Base-by-base conservation (phyloP, 2,888 invertebrate genomes). In the Synanthedon myopaeformis region DNA sequence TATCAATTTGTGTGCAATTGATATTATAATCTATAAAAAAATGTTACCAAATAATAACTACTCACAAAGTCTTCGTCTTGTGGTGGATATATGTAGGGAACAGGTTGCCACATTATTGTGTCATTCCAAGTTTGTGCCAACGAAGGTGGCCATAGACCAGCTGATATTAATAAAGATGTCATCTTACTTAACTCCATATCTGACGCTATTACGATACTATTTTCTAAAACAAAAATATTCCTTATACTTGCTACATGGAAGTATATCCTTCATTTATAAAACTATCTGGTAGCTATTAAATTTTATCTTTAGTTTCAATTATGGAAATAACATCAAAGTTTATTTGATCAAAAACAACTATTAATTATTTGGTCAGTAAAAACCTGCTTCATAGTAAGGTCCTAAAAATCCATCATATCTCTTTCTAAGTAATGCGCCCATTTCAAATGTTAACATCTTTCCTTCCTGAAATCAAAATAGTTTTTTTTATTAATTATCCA, bases 151-250 rank as follows among this genome's bases (percentile, higher is more conserved):
- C 91, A 94, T 17, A 94, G 72, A 0, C 92, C 94, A 2, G 93
- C 91, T 51, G 92, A 83, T 62, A 93, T 91, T 59, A 92, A 73
- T 55, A 92, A 83, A 0, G 92, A 92, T 42, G 92, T 92, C 89
- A 92, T 92, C 74, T 94, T 91, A 19, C 94, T 94, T 57, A 94
- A 81, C 60, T 93, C 91, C 58, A 90, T 91, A 70, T 93, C 92
- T 0, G 93, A 92, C 54, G 92, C 91, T 58, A 89, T 86, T 55
- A 90, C 89, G 42, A 82, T 69, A 58, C 80, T 82, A 57, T 67
- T 74, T 23, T 78, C 83, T 82, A 63, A 49, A 23, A 35, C 35
- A 35, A 35, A 35, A 35, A 35, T 35, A 35, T 35, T 35, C 35
- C 10, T 35, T 35, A 35, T 8, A 0, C 1, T 35, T 8, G 35